Percentiles rank a stretch among this genome's conserved stretches.
These are phyloP conservation scores for Lasioglossum zephyrum DNA, from an alignment of 2,888 invertebrate species.

Conservation along the genomic window DNA sequence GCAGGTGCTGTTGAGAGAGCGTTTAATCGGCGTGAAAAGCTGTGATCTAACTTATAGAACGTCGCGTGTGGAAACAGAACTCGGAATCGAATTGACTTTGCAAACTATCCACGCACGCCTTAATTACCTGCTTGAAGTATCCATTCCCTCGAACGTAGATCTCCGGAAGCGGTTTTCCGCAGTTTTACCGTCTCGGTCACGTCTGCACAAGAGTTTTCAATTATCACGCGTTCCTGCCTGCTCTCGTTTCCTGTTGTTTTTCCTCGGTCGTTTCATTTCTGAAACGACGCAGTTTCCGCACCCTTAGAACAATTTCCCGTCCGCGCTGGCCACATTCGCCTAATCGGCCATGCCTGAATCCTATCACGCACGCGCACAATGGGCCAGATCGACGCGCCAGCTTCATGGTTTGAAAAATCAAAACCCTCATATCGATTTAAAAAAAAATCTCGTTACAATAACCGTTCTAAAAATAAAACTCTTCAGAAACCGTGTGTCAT, in stretches of 20 bases:
- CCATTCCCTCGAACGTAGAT: constrained; percentile 23
- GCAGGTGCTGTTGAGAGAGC: not conserved
- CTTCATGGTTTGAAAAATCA: too few relatives aligned
- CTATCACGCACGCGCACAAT: constrained; percentile 38
- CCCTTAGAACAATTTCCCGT: constrained; percentile 21
- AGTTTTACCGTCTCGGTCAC: constrained; percentile 27
- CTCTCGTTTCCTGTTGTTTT: constrained; percentile 6
- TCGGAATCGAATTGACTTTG: constrained; percentile 4
- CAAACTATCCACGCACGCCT: constrained; percentile 18
- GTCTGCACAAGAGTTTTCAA: constrained; percentile 52
- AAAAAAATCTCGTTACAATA: too few relatives aligned
- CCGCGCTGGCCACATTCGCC: constrained; percentile 18
- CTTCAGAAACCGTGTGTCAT: too few relatives aligned
- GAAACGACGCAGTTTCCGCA: constrained; percentile 15
- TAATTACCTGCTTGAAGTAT: constrained; percentile 26
- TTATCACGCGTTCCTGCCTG: constrained; percentile 33
- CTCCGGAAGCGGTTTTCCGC: constrained; percentile 21
- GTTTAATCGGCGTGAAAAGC: not conserved
- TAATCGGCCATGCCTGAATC: constrained; percentile 44
- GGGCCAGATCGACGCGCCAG: too few relatives aligned
- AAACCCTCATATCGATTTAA: too few relatives aligned
- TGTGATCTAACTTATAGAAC: not conserved
- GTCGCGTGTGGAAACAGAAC: not conserved
- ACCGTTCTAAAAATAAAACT: too few relatives aligned
- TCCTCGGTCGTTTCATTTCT: constrained; percentile 14